These are phyloP conservation scores for Anagrus nilaparvatae DNA, from an alignment of 1,140 invertebrate genomes.

Conservation along the genomic window DNA sequence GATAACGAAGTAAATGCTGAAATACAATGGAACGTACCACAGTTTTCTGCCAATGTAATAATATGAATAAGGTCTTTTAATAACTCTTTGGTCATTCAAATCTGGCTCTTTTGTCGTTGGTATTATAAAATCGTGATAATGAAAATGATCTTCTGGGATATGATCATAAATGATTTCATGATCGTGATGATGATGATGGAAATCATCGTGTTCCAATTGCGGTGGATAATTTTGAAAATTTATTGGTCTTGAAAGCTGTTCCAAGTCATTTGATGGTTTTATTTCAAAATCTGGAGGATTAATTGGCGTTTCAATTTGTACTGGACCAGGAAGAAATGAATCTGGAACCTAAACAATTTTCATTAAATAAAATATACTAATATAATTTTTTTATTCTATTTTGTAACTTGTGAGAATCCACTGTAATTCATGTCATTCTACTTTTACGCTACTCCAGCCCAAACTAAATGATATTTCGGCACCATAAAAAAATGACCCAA, in stretches of 20 bases:
- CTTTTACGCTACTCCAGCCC: no score
- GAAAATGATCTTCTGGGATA: conserved; percentile 36
- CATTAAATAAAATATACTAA: conserved; percentile 13
- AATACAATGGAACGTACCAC: conserved; percentile 74
- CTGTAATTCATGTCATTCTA: no score
- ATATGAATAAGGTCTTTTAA: conserved; percentile 64
- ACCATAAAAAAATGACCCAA: no score
- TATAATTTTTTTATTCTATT: neutral
- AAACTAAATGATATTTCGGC: no score
- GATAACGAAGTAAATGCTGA: conserved; percentile 73
- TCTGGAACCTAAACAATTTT: conserved; percentile 14
- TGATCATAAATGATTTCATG: conserved; percentile 37
- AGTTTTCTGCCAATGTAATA: conserved; percentile 71
- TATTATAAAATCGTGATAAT: conserved; percentile 28
- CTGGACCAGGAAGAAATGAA: conserved; percentile 5
- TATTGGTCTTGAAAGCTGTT: conserved; percentile 21
- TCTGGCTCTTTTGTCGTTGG: conserved; percentile 40
- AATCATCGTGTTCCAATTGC: no score
- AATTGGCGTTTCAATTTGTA: conserved; percentile 6
- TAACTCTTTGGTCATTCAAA: conserved; percentile 53
- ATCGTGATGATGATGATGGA: conserved; percentile 39
- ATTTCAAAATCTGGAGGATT: conserved; percentile 18
- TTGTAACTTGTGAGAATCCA: no score
- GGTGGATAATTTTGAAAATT: conserved; percentile 22
- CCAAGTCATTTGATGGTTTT: conserved; percentile 14